A percentile compares a stretch with the other conserved stretches of the same genome.
Evolutionary conservation across 2,113 vertebrate species (phyloP).

Genomic region (Xiphophorus couchianus): DNA sequence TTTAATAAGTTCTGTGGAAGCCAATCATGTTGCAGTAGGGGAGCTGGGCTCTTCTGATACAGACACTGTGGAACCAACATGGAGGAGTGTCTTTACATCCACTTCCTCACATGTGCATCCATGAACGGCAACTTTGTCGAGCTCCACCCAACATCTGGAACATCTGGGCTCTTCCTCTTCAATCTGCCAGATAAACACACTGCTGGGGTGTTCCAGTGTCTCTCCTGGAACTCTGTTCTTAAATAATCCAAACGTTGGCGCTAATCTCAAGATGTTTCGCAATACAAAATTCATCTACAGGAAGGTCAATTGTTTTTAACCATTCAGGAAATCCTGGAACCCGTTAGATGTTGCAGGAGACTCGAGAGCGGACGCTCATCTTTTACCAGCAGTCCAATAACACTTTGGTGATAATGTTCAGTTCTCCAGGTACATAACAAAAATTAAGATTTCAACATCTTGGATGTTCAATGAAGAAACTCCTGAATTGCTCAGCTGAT

Average conservation of each 20-base stretch:
- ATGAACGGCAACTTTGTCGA: background rate
- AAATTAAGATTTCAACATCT: background rate
- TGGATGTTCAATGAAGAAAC: background rate
- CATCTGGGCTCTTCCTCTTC: no score
- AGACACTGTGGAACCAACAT: slow-evolving; percentile 41
- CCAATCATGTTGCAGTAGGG: slow-evolving; percentile 71
- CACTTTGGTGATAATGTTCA: background rate
- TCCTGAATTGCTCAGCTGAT: no score
- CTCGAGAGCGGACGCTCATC: no score
- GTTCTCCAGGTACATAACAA: background rate
- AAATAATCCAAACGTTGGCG: background rate
- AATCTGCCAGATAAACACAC: background rate
- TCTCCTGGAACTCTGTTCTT: background rate
- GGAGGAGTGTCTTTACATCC: slow-evolving; percentile 21
- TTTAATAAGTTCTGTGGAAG: slow-evolving; percentile 84
- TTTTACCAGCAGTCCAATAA: background rate
- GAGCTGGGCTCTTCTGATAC: slow-evolving; percentile 59
- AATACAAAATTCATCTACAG: no score
- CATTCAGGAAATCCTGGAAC: no score
- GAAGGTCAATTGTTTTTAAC: no score
- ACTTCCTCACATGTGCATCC: background rate
- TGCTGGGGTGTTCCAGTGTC: background rate
- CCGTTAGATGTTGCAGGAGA: no score
- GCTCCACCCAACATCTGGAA: no score
- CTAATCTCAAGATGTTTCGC: background rate